phyloP scores from a whole-genome alignment of 2,797 vertebrate species.

The Menidia menidia region DNA sequence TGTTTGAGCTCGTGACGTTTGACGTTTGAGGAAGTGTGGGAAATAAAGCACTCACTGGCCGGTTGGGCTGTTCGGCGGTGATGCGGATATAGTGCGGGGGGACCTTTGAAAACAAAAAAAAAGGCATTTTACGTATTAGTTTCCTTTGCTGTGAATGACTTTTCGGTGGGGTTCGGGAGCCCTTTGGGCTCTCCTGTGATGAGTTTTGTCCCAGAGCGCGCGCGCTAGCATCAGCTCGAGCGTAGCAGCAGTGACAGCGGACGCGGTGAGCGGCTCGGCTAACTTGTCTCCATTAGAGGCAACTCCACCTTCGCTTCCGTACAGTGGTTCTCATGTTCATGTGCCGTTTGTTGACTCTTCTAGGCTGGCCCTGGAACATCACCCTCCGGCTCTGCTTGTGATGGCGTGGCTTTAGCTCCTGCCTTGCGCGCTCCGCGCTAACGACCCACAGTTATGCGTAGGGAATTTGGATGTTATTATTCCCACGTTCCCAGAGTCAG shows the following conservation, averaged over 20 bases:
- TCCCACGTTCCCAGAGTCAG: background rate
- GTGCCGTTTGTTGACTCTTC: background rate
- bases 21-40: constrained; percentile 64
- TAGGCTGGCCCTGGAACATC: background rate
- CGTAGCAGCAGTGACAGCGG: constrained; percentile 2
- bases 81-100: background rate
- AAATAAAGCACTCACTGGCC: background rate
- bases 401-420: constrained; percentile 61
- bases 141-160: background rate
- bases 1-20: constrained; percentile 23
- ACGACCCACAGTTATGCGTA: background rate
- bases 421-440: constrained; percentile 16
- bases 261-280: background rate
- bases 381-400: constrained; percentile 17
- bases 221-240: constrained; percentile 8
- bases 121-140: background rate
- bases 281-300: background rate
- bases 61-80: background rate
- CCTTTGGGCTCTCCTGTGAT: background rate
- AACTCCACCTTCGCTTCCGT: background rate
- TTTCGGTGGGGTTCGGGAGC: background rate
- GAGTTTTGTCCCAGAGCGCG: background rate
- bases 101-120: accelerated
- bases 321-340: background rate
- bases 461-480: constrained; percentile 32